Conservation (phyloP, 2,888 invertebrate genomes). For the Epirrhoe alternata region DNA sequence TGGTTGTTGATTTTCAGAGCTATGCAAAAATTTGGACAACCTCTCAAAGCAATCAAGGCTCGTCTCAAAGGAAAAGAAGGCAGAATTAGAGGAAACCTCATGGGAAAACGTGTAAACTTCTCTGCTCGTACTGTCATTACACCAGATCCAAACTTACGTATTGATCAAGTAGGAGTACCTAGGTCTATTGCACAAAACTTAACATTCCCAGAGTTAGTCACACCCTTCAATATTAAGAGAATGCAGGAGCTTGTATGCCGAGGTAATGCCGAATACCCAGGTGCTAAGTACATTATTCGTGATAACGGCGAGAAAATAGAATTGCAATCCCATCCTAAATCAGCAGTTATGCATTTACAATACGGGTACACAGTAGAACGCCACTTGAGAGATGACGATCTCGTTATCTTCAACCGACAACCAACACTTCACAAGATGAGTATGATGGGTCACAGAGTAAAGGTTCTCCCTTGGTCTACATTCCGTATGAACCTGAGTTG, state of each 20-base stretch:
- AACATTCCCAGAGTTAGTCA: slow-evolving; percentile 99
- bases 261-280: slow-evolving; percentile 99
- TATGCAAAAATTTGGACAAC: slow-evolving; percentile 99
- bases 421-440: slow-evolving; percentile 99
- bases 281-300: slow-evolving; percentile 99
- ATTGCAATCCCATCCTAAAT: slow-evolving; percentile 98
- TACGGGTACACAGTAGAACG: slow-evolving; percentile 98
- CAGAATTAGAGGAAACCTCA: slow-evolving; percentile 98
- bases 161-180: slow-evolving; percentile 99
- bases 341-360: slow-evolving; percentile 97
- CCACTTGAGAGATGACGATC: slow-evolving; percentile 98
- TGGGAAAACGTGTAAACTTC: slow-evolving; percentile 99
- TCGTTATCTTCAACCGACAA: slow-evolving; percentile 99
- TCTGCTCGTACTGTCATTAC: slow-evolving; percentile 99
- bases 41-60: slow-evolving; percentile 98
- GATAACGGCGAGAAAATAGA: slow-evolving; percentile 99
- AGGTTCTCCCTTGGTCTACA: slow-evolving; percentile 99
- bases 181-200: slow-evolving; percentile 99
- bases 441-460: slow-evolving; percentile 99
- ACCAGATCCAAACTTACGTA: slow-evolving; percentile 97
- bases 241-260: slow-evolving; percentile 96
- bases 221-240: slow-evolving; percentile 99
- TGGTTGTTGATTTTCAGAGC: slow-evolving; percentile 85
- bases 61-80: slow-evolving; percentile 99
- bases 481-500: slow-evolving; percentile 99